A percentile compares a stretch with the other conserved stretches of the same genome.
Conservation (phyloP, 2,888 invertebrate species). For the Ochropleura plecta region DNA sequence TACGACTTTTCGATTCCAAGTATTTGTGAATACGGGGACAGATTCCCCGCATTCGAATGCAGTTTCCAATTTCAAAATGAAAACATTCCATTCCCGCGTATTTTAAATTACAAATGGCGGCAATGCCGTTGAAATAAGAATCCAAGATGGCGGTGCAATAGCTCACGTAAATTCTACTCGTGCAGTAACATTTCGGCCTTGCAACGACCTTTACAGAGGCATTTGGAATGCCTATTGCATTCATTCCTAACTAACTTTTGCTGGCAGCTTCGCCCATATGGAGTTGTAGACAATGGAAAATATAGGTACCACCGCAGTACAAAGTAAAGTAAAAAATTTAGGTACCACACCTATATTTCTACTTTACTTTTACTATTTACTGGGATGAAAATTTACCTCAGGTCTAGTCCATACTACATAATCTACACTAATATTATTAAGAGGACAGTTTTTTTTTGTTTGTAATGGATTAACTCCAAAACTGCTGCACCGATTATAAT, state of each 20-base stretch:
- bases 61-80: conserved; percentile 31
- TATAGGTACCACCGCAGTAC: no score
- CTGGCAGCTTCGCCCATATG: background rate
- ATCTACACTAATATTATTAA: no score
- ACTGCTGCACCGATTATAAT: no score
- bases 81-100: conserved; percentile 40
- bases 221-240: conserved; percentile 15
- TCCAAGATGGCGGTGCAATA: conserved; percentile 26
- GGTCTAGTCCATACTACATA: no score
- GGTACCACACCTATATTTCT: no score
- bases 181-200: conserved; percentile 20
- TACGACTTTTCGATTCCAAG: background rate
- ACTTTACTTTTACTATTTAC: no score
- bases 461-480: no score
- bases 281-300: background rate
- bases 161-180: conserved; percentile 6
- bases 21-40: background rate
- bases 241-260: background rate
- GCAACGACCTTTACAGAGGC: conserved; percentile 12
- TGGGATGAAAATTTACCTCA: background rate
- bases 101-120: conserved; percentile 45
- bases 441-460: no score
- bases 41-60: conserved; percentile 1
- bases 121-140: conserved; percentile 27
- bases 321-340: no score